A percentile compares a stretch with the other conserved stretches of the same genome.
Evolutionary conservation across 2,888 invertebrate genomes (phyloP).

Genomic region (Cryptus armator): DNA sequence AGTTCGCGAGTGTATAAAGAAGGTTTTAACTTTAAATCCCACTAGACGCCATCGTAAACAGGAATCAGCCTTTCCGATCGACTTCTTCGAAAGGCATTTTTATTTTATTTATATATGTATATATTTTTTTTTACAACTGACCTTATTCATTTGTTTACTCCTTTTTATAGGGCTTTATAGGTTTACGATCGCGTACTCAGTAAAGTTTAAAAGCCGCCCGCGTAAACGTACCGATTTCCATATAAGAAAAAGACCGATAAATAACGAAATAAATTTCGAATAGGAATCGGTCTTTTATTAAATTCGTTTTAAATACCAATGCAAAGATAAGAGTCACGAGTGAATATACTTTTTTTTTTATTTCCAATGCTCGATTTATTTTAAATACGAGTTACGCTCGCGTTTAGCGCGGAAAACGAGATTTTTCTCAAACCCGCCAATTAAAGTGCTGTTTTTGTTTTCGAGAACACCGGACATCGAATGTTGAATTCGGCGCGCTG

Average conservation of each 20-base stretch:
- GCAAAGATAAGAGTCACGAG: neutral
- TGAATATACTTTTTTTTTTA: neutral
- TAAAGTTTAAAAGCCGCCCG: neutral
- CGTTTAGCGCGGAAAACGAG: neutral
- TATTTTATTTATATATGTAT: neutral
- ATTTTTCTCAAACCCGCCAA: neutral
- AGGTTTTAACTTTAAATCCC: slow-evolving; percentile 59
- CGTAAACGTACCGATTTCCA: neutral
- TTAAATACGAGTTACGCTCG: neutral
- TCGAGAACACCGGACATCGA: neutral
- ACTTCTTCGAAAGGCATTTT: slow-evolving; percentile 12
- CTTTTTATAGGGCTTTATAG: neutral
- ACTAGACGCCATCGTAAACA: slow-evolving; percentile 44
- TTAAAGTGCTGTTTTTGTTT: neutral
- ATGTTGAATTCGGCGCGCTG: neutral
- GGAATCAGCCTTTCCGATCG: slow-evolving; percentile 51
- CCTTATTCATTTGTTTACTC: slow-evolving; percentile 19
- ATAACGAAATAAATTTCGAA: neutral
- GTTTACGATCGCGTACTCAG: neutral
- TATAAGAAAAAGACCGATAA: neutral
- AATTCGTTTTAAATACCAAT: neutral
- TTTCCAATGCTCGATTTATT: neutral
- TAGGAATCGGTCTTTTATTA: neutral
- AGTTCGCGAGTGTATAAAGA: slow-evolving; percentile 55
- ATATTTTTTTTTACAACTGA: neutral